phyloP scores from a whole-genome alignment of 30 jellyfish, hydroid and myxozoan species.

The Turritopsis rubra region DNA sequence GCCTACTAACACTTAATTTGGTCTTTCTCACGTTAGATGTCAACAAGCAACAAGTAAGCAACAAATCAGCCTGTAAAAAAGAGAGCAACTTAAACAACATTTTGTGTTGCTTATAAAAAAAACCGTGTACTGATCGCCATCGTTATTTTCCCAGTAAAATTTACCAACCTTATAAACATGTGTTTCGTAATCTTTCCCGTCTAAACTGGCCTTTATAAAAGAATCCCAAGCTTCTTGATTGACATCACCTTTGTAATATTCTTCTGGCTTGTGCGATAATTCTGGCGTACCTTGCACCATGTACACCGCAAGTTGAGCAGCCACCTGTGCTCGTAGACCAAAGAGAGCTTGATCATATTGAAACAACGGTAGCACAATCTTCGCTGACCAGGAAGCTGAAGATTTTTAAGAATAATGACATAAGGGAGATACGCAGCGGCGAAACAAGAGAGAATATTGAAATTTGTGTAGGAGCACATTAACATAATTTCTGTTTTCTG shows the following conservation, averaged over 20 bases:
- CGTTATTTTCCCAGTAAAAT: not conserved
- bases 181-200: not conserved
- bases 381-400: conserved; percentile 14
- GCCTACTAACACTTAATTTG: no score
- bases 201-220: not conserved
- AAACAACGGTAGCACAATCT: not conserved
- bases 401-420: not conserved
- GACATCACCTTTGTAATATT: not conserved
- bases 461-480: no score
- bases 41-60: no score
- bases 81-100: no score
- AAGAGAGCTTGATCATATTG: not conserved
- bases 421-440: no score
- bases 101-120: no score
- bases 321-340: conserved; percentile 3
- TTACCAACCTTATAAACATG: conserved; percentile 16
- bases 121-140: no score
- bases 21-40: no score
- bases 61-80: no score
- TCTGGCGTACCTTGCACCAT: conserved; percentile 7
- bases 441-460: no score
- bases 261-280: not conserved
- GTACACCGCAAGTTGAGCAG: not conserved
- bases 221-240: conserved; percentile 12
- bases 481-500: no score